A percentile compares a stretch with the other conserved stretches of the same genome.
Conservation (phyloP, 1,140 invertebrate species). For the Diploscapter pachys region DNA sequence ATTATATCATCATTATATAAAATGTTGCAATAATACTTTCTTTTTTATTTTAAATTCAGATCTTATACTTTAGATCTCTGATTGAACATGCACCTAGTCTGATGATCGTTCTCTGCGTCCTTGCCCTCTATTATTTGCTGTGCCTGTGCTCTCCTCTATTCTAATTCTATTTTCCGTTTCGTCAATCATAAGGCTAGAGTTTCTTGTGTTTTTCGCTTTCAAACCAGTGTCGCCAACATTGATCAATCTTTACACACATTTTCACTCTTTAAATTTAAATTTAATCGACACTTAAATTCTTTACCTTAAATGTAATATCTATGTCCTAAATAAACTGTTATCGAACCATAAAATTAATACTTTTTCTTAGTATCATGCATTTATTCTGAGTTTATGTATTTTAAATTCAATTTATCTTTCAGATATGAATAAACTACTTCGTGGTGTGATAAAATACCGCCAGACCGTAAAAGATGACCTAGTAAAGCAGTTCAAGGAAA, state of each 20-base stretch:
- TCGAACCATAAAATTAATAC: too few species aligned
- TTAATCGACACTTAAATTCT: background rate
- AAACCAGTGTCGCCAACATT: background rate
- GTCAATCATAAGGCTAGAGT: background rate
- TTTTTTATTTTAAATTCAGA: too few species aligned
- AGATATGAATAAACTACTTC: slow-evolving; percentile 76
- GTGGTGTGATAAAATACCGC: slow-evolving; percentile 81
- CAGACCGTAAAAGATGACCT: slow-evolving; percentile 75
- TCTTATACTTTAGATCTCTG: too few species aligned
- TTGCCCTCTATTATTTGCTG: background rate
- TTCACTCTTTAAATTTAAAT: background rate
- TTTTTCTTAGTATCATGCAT: too few species aligned
- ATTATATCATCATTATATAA: too few species aligned
- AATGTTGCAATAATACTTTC: too few species aligned
- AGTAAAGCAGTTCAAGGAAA: slow-evolving; percentile 83
- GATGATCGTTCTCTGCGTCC: background rate
- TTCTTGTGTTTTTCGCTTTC: background rate
- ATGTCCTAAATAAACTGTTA: background rate
- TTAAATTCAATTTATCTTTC: too few species aligned
- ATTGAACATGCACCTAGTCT: background rate
- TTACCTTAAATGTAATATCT: background rate
- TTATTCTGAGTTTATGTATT: too few species aligned
- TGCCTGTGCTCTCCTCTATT: background rate
- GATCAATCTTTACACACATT: background rate
- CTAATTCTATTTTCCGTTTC: background rate